Evolutionary conservation across 2,888 invertebrate genomes (phyloP).

Genomic region (Trissolcus brochymenae): DNA sequence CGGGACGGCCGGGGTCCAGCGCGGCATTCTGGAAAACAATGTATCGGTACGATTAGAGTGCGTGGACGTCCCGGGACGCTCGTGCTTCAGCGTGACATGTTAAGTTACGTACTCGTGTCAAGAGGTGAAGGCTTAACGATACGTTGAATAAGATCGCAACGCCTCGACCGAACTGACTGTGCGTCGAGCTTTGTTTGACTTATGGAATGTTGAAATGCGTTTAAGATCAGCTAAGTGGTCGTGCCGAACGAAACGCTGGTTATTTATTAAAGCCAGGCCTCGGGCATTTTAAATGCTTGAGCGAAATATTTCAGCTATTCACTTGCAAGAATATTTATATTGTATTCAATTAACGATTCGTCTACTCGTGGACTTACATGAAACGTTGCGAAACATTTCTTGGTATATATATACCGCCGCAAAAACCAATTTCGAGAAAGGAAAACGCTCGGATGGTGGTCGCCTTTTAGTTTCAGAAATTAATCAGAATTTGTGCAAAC

Average conservation of each 20-base stretch:
- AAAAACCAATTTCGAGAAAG: too few species aligned
- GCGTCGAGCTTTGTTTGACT: slow-evolving; percentile 46
- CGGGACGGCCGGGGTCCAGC: too few species aligned
- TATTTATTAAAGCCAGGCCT: slow-evolving; percentile 24
- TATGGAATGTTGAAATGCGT: slow-evolving; percentile 47
- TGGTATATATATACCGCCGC: too few species aligned
- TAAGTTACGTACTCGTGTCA: slow-evolving; percentile 64
- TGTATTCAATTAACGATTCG: too few species aligned
- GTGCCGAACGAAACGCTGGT: slow-evolving; percentile 13
- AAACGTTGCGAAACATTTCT: not conserved
- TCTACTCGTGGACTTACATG: not conserved
- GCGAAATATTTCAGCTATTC: slow-evolving; percentile 4
- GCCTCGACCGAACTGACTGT: slow-evolving; percentile 41
- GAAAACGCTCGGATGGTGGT: too few species aligned
- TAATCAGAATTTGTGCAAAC: not conserved
- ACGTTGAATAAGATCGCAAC: slow-evolving; percentile 65
- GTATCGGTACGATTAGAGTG: slow-evolving; percentile 56
- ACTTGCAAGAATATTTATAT: too few species aligned
- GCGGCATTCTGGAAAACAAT: slow-evolving; percentile 31
- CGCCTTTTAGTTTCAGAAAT: too few species aligned
- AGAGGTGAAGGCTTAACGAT: slow-evolving; percentile 72
- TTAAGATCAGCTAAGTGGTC: slow-evolving; percentile 33
- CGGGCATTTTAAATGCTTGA: slow-evolving; percentile 10
- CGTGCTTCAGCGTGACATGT: slow-evolving; percentile 55
- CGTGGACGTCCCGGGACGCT: slow-evolving; percentile 61